phyloP scores from a whole-genome alignment of 2,797 vertebrate genomes.

The Scleropages formosus region DNA sequence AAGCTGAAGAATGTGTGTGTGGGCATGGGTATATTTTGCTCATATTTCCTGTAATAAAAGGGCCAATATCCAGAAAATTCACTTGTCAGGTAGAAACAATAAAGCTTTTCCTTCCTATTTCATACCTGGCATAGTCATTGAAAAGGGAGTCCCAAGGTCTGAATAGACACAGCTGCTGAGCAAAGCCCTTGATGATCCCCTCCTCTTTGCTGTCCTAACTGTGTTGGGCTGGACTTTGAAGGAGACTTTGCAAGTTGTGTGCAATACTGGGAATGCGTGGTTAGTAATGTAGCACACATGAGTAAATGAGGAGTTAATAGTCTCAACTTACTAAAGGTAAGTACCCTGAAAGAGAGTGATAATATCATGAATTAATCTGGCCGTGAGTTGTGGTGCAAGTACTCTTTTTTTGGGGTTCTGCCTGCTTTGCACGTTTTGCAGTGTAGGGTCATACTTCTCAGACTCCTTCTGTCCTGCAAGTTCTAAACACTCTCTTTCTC shows the following conservation, averaged over 20 bases:
- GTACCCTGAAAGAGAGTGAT: no score
- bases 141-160: not conserved
- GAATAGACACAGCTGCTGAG: not conserved
- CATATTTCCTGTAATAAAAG: not conserved
- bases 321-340: not conserved
- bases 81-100: not conserved
- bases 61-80: slow-evolving; percentile 18
- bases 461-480: not conserved
- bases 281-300: not conserved
- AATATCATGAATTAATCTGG: no score
- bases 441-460: not conserved
- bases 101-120: not conserved
- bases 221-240: not conserved
- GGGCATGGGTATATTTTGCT: not conserved
- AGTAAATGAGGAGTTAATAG: not conserved
- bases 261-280: not conserved
- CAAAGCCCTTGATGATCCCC: not conserved
- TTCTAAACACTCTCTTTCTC: not conserved
- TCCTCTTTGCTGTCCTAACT: not conserved
- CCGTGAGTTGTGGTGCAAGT: no score
- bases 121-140: not conserved
- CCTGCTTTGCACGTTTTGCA: not conserved
- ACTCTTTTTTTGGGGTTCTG: no score
- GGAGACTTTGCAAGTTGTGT: not conserved
- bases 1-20: slow-evolving; percentile 14